Conservation (phyloP, 2,113 vertebrate species). For the Channa maculata region DNA sequence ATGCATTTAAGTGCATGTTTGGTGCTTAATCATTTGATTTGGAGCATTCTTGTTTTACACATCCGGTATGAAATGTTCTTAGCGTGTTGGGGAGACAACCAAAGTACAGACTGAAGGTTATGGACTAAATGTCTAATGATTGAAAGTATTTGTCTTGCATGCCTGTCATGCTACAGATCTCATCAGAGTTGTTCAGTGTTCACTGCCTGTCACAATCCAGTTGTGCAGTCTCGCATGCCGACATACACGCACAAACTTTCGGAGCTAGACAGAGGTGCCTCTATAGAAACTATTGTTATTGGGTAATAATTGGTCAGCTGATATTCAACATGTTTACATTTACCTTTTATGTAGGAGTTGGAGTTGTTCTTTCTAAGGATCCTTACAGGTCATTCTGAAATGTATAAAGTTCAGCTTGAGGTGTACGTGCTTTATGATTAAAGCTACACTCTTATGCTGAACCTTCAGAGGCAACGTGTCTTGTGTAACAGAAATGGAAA, state of each 20-base stretch:
- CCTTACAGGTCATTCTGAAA: background rate
- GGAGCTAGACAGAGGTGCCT: background rate
- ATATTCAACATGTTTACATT: background rate
- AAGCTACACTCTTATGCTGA: background rate
- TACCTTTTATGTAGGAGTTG: background rate
- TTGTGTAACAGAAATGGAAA: conserved; percentile 23
- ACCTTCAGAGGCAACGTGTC: background rate
- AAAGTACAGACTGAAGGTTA: background rate
- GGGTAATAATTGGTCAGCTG: background rate
- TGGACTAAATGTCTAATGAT: conserved; percentile 17
- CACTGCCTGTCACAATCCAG: conserved; percentile 4
- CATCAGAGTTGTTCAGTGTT: conserved; percentile 21
- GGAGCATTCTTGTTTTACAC: too few species aligned
- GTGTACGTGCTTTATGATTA: background rate
- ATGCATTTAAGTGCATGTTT: too few species aligned
- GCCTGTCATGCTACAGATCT: conserved; percentile 40
- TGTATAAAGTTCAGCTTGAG: background rate
- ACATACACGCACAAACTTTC: background rate
- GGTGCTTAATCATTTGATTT: too few species aligned
- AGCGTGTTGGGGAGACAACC: too few species aligned
- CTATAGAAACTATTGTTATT: background rate
- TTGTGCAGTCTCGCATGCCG: conserved; percentile 3
- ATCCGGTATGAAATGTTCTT: too few species aligned
- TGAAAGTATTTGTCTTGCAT: conserved; percentile 42
- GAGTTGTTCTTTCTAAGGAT: background rate